Evolutionary conservation across 2,797 vertebrate species (phyloP), one percentile per base, ranked within the genome.

Genomic region (Alfaro cultratus): DNA sequence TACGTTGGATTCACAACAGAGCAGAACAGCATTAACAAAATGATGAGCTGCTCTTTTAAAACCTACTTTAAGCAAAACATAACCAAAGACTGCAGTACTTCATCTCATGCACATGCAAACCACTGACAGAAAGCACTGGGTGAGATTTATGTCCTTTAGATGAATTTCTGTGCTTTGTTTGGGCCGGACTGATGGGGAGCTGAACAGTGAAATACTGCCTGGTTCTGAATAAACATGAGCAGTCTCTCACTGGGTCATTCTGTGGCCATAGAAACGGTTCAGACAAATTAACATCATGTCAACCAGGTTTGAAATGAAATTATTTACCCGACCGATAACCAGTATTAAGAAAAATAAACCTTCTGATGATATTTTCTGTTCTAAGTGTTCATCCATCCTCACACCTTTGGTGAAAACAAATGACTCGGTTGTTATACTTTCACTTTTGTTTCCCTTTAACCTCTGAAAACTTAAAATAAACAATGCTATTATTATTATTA

Each of bases 121-220:
- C 79, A 45, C 45, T 84, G 74, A 80, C 79, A 81, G 57, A 87
- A 77, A 7, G 18, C 79, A 31, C 74, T 81, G 34, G 85, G 88
- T 74, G 64, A 67, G 60, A 73, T 71, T 53, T 77, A 68, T 83
- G 77, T 75, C 68, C 76, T 55, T 80, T 71, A 47, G 34, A 1
- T 81, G 77, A 75, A 83, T 85, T 76, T 74, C 74, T 75, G 46
- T 81, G 8, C 80, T 90, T 86, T 81, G 73, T 88, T 85, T 81
- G 73, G 73, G 80, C 74, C 10, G 53, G 7, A 74, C 1, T 26
- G n/a, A 82, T 39, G 12, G 74, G 39, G 1, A 80, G 45, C 49
- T 71, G 21, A n/a, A n/a, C 64, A 47, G 76, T 60, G 76, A 81
- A 85, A 64, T 7, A 15, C 51, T 5, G 16, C 47, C 8, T 67